Conservation (phyloP, 2,113 vertebrate genomes). For the Hipposideros armiger region DNA sequence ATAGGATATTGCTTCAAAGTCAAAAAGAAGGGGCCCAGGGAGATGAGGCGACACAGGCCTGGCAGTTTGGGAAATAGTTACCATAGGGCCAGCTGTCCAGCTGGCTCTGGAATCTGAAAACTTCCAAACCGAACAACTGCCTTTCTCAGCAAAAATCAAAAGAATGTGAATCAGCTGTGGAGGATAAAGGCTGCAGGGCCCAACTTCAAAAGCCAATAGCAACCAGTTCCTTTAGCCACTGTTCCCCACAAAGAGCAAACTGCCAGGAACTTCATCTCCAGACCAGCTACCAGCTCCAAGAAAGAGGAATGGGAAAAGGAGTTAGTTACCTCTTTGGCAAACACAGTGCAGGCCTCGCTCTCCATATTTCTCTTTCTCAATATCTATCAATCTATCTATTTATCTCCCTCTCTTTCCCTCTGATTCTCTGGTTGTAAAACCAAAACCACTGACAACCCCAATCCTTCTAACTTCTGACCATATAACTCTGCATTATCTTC, state of each 20-base stretch:
- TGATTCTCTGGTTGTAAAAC: constrained; percentile 16
- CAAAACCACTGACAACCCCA: neutral
- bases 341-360: neutral
- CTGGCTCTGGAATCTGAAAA: constrained; percentile 85
- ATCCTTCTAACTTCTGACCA: neutral
- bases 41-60: constrained; percentile 21
- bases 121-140: constrained; percentile 85
- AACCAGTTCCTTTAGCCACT: neutral
- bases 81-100: constrained; percentile 66
- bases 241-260: constrained; percentile 43
- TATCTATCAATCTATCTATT: neutral
- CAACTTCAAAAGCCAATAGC: constrained; percentile 62
- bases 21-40: constrained; percentile 52
- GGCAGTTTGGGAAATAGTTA: constrained; percentile 43
- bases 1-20: constrained; percentile 67
- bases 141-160: constrained; percentile 81
- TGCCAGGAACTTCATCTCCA: constrained; percentile 33
- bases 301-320: neutral
- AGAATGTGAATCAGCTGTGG: constrained; percentile 84
- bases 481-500: neutral
- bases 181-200: constrained; percentile 71
- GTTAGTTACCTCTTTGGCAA: neutral
- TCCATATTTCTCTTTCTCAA: neutral
- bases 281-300: constrained; percentile 25
- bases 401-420: neutral